A percentile compares a stretch with the other conserved stretches of the same genome.
These are phyloP conservation scores for Cygnus atratus DNA, from an alignment of 2,113 vertebrate genomes.

Conservation along the genomic window DNA sequence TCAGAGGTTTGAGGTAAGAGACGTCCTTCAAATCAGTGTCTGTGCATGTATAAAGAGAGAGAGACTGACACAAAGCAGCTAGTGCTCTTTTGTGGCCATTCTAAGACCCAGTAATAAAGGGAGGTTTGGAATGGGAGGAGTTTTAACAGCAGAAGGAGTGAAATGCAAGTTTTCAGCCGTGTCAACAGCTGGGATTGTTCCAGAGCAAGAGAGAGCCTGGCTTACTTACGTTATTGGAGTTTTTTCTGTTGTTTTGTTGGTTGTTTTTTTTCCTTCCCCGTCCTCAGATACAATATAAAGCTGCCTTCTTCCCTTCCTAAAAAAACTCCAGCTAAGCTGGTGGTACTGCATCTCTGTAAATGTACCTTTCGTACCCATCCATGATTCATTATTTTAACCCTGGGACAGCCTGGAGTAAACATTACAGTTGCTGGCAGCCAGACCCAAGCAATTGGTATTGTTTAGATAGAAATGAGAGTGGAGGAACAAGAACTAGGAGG, in stretches of 20 bases:
- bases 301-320: not conserved
- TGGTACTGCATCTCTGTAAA: not conserved
- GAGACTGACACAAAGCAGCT: slow-evolving; percentile 15
- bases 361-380: not conserved
- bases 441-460: slow-evolving; percentile 3
- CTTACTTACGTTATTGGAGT: not conserved
- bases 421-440: not conserved
- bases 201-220: slow-evolving; percentile 7
- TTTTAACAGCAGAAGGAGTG: slow-evolving; percentile 15
- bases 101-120: not conserved
- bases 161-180: slow-evolving; percentile 19
- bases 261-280: not conserved
- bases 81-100: not conserved
- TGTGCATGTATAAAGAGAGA: not conserved
- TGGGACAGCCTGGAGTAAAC: not conserved
- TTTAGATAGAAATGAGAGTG: slow-evolving; percentile 27
- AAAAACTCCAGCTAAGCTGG: not conserved
- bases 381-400: not conserved
- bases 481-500: slow-evolving; percentile 37
- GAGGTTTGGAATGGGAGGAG: slow-evolving; percentile 1
- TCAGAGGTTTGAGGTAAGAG: slow-evolving; percentile 93
- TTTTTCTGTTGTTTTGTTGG: not conserved
- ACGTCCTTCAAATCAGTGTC: not conserved
- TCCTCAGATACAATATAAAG: not conserved
- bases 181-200: slow-evolving; percentile 36